Conservation (phyloP, 2,797 vertebrate species). For the Acanthornis magna region DNA sequence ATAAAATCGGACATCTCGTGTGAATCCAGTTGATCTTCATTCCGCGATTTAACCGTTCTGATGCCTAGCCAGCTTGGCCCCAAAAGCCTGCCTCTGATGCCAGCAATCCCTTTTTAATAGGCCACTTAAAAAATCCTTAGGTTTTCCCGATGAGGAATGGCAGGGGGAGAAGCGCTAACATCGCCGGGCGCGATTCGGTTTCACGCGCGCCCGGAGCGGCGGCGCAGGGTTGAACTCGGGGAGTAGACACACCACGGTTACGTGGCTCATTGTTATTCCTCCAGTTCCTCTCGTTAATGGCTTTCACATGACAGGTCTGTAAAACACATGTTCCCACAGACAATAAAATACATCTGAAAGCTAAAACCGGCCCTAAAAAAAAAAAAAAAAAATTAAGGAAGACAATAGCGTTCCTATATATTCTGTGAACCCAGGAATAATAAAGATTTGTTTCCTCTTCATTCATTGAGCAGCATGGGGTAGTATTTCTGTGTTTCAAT, state of each 20-base stretch:
- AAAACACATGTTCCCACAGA: constrained; percentile 77
- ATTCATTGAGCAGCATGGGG: constrained; percentile 53
- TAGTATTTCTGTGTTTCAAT: constrained; percentile 61
- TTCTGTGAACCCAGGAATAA: constrained; percentile 49
- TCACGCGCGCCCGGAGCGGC: constrained; percentile 24
- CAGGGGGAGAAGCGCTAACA: not conserved
- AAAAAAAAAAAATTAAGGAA: not conserved
- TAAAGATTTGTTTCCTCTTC: constrained; percentile 65
- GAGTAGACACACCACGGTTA: constrained; percentile 59
- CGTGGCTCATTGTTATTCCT: constrained; percentile 67
- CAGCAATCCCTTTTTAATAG: constrained; percentile 64
- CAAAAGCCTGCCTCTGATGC: not conserved
- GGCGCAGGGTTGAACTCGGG: constrained; percentile 57
- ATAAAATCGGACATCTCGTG: not conserved
- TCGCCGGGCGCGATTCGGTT: constrained; percentile 1
- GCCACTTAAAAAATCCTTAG: constrained; percentile 43
- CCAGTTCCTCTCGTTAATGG: constrained; percentile 74
- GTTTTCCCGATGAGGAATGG: constrained; percentile 35
- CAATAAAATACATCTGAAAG: constrained; percentile 75
- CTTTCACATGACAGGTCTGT: constrained; percentile 78
- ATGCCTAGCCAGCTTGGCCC: constrained; percentile 61
- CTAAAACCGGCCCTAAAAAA: constrained; percentile 12
- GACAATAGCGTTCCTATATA: constrained; percentile 52
- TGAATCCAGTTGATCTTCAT: constrained; percentile 29
- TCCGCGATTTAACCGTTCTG: constrained; percentile 27